These are phyloP conservation scores for Micromesistius poutassou DNA, from an alignment of 2,797 vertebrate species.

Conservation along the genomic window DNA sequence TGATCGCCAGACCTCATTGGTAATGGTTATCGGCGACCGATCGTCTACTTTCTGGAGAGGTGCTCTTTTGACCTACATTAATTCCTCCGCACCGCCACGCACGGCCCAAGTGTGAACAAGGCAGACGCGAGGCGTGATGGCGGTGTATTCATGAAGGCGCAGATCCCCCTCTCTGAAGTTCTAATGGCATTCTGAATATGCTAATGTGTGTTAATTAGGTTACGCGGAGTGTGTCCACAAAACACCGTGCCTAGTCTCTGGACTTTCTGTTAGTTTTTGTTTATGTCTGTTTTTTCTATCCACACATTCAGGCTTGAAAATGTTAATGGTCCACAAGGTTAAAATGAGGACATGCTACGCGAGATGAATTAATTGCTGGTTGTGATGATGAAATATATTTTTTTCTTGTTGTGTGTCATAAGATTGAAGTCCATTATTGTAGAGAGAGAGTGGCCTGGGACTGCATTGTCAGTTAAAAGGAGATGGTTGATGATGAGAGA, in stretches of 20 bases:
- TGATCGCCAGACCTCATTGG: too few species aligned
- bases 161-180: constrained; percentile 38
- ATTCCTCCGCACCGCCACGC: neutral
- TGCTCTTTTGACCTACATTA: neutral
- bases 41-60: too few species aligned
- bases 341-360: neutral
- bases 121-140: neutral
- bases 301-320: neutral
- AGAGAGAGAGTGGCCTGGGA: constrained; percentile 13
- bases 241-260: constrained; percentile 53
- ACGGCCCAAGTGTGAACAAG: too few species aligned
- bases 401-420: constrained; percentile 9
- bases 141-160: neutral
- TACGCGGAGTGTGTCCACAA: neutral
- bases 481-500: constrained; percentile 45
- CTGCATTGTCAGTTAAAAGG: constrained; percentile 46
- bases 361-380: constrained; percentile 38
- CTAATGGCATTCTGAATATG: constrained; percentile 68
- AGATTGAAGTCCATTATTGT: constrained; percentile 22
- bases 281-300: neutral
- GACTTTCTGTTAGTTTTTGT: neutral
- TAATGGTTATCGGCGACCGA: too few species aligned
- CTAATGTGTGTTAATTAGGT: constrained; percentile 38
- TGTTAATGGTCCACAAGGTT: neutral
- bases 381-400: constrained; percentile 44